Base-by-base conservation (phyloP, 2,888 invertebrate species). In the Pristionchus exspectatus region DNA sequence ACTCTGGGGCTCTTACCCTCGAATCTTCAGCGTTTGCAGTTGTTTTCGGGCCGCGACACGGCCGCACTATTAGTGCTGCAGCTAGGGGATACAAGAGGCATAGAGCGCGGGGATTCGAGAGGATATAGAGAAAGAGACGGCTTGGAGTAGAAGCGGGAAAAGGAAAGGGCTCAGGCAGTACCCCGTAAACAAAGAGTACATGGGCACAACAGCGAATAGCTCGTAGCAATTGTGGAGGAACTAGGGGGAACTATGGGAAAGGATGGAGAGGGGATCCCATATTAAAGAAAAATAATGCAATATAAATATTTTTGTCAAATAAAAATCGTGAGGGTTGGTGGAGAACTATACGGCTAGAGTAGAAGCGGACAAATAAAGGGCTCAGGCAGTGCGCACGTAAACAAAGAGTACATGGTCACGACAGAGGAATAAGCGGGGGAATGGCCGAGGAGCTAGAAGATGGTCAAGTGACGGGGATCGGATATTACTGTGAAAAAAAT, bases 161-260 rank as follows among this genome's bases (percentile, higher is more conserved):
- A 33, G 38, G 74, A 33, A 74, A 69, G 74, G 50, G n/a, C 81
- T 44, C n/a, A 54, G 21, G 74, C 38, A 38, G 81, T 21, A 50
- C n/a, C 18, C 81, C n/a, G 50, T 44, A 81, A 50, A 81, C 81
- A 81, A 81, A 54, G 16, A 81, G 50, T 44, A 27, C 50, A 50
- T 38, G 16, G 18, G 33, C 21, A 4, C n/a, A 69, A 30, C 14
- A n/a, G 74, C n/a, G n/a, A n/a, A n/a, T n/a, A 38, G 24, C 18
- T 1, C 59, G 24, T 33, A 27, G 21, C 18, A 38, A 74, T 74
- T 21, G 14, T 38, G 24, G 12, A 77, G 72, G 14, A 38, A 21
- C 18, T n/a, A 74, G 38, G 18, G 74, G 72, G 18, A n/a, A n/a
- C n/a, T n/a, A n/a, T n/a, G 30, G 33, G 21, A 74, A 10, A 44